Evolutionary conservation across 1,140 invertebrate species (phyloP).

Genomic region (Ectropis grisescens): DNA sequence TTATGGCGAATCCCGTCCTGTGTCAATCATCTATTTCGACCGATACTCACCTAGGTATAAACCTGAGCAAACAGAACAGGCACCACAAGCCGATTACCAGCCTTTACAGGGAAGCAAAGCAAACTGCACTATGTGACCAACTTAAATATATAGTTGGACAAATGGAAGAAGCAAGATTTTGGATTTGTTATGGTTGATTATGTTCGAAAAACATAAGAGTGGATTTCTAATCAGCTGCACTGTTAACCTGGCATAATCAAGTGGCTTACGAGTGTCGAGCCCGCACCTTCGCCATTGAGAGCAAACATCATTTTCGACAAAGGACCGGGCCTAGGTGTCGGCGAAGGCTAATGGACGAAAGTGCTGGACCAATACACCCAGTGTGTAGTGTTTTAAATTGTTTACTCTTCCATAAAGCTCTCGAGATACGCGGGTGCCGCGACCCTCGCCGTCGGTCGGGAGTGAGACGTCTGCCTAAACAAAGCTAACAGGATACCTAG

Average conservation of each 20-base stretch:
- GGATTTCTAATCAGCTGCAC: no score
- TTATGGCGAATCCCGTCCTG: no score
- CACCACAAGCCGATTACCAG: slow-evolving; percentile 29
- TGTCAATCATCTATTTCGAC: no score
- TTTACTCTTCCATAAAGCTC: slow-evolving; percentile 63
- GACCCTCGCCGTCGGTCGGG: slow-evolving; percentile 11
- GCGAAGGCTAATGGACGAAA: slow-evolving; percentile 58
- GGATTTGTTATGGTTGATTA: no score
- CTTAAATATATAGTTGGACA: no score
- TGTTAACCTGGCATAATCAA: no score
- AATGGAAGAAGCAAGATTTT: no score
- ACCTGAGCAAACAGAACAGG: slow-evolving; percentile 9
- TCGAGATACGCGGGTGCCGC: slow-evolving; percentile 27
- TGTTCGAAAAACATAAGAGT: no score
- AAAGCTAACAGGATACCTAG: slow-evolving; percentile 14
- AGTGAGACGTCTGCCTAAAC: slow-evolving; percentile 17
- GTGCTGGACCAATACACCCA: slow-evolving; percentile 56
- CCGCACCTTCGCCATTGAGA: slow-evolving; percentile 40
- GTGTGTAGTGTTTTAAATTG: slow-evolving; percentile 64
- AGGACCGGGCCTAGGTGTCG: slow-evolving; percentile 49
- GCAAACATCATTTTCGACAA: slow-evolving; percentile 59
- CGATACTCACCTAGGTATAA: no score
- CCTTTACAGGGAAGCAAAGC: slow-evolving; percentile 39
- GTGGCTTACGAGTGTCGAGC: slow-evolving; percentile 51
- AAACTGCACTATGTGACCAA: slow-evolving; percentile 43